Evolutionary conservation across 2,113 vertebrate species (phyloP).

Genomic region (Podiceps cristatus): DNA sequence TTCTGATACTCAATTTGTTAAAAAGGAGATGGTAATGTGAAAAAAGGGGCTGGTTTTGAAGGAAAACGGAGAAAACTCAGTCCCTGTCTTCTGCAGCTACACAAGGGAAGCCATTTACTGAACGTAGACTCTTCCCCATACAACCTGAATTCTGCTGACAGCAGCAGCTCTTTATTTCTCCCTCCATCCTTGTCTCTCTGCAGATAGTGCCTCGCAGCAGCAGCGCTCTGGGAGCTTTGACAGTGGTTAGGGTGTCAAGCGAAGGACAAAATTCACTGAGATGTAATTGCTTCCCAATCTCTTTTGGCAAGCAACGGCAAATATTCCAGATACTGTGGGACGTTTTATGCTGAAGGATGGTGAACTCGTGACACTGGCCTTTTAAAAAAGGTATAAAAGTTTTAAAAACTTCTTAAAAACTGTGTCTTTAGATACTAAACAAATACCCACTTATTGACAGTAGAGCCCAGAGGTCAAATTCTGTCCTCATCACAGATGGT

Average conservation of each 20-base stretch:
- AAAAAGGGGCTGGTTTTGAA: neutral
- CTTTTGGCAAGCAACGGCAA: neutral
- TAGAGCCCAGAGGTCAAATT: neutral
- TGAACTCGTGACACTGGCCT: neutral
- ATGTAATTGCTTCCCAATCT: neutral
- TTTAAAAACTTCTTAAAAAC: neutral
- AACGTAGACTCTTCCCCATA: neutral
- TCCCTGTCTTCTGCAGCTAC: neutral
- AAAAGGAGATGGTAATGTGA: neutral
- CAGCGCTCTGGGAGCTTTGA: neutral
- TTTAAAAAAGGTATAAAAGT: neutral
- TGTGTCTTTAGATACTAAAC: neutral
- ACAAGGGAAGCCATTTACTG: fast-evolving
- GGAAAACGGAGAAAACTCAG: neutral
- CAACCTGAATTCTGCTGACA: neutral
- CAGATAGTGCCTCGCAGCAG: neutral
- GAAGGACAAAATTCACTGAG: neutral
- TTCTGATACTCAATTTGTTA: neutral
- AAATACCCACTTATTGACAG: neutral
- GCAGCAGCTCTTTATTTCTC: neutral
- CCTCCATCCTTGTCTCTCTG: neutral
- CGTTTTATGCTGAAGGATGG: no score
- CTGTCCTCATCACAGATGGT: neutral
- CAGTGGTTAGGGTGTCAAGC: neutral
- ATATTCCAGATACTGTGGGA: neutral